These are phyloP conservation scores for Oreochromis tanganicae DNA, from an alignment of 2,113 vertebrate genomes.

Conservation along the genomic window DNA sequence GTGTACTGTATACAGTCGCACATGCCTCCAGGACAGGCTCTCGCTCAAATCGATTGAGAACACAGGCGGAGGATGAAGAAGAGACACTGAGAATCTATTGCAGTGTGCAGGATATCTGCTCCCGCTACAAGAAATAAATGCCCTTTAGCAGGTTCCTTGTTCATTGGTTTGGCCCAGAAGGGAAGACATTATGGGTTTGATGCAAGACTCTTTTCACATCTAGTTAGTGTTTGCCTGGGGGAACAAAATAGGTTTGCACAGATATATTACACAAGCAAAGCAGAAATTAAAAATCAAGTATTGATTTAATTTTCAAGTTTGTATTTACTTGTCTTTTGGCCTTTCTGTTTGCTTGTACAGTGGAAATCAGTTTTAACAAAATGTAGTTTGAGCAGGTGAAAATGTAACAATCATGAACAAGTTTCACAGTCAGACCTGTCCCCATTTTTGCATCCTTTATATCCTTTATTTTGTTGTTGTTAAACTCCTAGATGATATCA, in stretches of 20 bases:
- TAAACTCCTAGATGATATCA: background rate
- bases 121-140: slow-evolving; percentile 15
- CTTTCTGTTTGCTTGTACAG: background rate
- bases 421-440: background rate
- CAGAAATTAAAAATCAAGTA: background rate
- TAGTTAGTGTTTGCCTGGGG: background rate
- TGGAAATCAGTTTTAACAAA: background rate
- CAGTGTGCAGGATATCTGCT: background rate
- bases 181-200: background rate
- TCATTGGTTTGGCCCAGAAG: slow-evolving; percentile 6
- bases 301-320: background rate
- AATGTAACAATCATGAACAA: background rate
- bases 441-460: background rate
- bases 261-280: background rate
- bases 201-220: background rate
- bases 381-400: background rate
- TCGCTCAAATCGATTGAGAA: slow-evolving; percentile 6
- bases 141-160: slow-evolving; percentile 11
- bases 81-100: slow-evolving; percentile 11
- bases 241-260: background rate
- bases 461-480: background rate
- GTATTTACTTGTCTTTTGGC: background rate
- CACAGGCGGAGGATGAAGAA: background rate
- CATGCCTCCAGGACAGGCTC: slow-evolving; percentile 28
- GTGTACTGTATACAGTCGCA: background rate